These are phyloP conservation scores for Alloplasta piceator DNA, from an alignment of 2,888 invertebrate genomes.

Conservation along the genomic window DNA sequence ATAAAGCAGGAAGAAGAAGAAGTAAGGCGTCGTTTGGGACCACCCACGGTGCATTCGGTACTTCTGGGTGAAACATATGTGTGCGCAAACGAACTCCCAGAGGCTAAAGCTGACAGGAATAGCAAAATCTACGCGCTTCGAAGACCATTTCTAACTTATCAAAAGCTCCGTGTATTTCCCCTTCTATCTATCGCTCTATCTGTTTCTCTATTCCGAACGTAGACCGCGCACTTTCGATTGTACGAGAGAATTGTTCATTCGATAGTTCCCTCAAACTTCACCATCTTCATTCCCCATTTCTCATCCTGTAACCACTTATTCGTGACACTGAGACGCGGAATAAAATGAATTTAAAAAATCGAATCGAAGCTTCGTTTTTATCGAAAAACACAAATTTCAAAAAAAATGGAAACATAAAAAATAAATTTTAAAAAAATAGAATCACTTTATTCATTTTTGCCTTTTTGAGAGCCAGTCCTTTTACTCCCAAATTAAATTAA, in stretches of 20 bases:
- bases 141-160: constrained; percentile 64
- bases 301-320: not conserved
- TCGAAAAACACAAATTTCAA: no score
- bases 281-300: not conserved
- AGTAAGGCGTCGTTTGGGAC: constrained; percentile 45
- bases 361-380: not conserved
- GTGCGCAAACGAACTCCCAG: constrained; percentile 37
- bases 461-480: no score
- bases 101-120: constrained; percentile 60
- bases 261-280: constrained; percentile 30
- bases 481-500: no score
- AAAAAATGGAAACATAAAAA: no score
- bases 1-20: constrained; percentile 23
- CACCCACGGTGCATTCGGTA: constrained; percentile 60
- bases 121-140: constrained; percentile 62
- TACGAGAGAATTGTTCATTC: constrained; percentile 45
- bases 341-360: constrained; percentile 18
- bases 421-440: no score
- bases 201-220: constrained; percentile 25
- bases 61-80: constrained; percentile 36
- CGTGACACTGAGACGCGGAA: constrained; percentile 36
- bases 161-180: constrained; percentile 43
- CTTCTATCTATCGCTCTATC: constrained; percentile 7
- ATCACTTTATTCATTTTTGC: no score
- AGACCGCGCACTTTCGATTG: constrained; percentile 42